phyloP scores from a whole-genome alignment of 1,140 invertebrate species.

The Drosophila athabasca region DNA sequence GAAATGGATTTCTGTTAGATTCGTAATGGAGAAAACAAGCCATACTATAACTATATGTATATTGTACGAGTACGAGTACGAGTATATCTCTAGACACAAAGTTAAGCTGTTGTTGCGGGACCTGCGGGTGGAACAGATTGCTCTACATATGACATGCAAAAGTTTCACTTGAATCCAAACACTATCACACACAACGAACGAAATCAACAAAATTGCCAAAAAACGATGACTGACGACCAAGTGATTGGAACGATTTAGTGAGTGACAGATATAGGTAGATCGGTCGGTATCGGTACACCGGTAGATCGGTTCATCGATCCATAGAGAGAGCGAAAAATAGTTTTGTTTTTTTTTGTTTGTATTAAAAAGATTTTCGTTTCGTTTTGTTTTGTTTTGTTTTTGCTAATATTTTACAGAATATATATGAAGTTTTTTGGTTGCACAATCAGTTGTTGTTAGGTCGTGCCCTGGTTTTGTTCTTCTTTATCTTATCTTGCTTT shows the following conservation, averaged over 20 bases:
- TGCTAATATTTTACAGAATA: constrained; percentile 78
- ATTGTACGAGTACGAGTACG: constrained; percentile 1
- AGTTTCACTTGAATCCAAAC: constrained; percentile 41
- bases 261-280: constrained; percentile 40
- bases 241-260: constrained; percentile 52
- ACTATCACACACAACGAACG: constrained; percentile 77
- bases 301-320: constrained; percentile 10
- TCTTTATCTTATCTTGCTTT: constrained; percentile 18
- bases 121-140: constrained; percentile 51
- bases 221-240: constrained; percentile 51
- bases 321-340: constrained; percentile 60
- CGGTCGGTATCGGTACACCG: background rate
- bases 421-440: constrained; percentile 59
- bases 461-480: constrained; percentile 47
- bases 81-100: constrained; percentile 63
- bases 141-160: constrained; percentile 54
- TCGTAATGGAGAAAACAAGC: constrained; percentile 36
- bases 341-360: constrained; percentile 13
- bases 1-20: constrained; percentile 26
- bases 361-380: constrained; percentile 47
- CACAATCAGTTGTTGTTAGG: constrained; percentile 57
- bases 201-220: constrained; percentile 64
- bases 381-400: constrained; percentile 28
- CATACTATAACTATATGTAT: constrained; percentile 23
- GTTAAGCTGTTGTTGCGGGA: constrained; percentile 29